These are phyloP conservation scores for Eptatretus atami DNA, from an alignment of 2,797 vertebrate species.

Conservation along the genomic window DNA sequence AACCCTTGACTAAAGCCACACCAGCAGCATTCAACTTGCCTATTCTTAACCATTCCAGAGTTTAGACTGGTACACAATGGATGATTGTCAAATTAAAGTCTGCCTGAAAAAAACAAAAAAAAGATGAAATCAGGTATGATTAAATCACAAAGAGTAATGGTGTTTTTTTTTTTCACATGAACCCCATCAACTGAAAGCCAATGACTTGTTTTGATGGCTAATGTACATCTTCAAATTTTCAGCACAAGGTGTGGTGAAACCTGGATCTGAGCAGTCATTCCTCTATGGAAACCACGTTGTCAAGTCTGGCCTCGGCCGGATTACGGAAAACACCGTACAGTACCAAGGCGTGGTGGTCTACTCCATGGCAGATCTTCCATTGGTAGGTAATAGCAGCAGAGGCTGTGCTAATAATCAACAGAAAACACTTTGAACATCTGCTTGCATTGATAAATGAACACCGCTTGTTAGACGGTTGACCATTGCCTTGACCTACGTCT, in stretches of 20 bases:
- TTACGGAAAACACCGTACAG: conserved; percentile 60
- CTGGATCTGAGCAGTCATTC: conserved; percentile 74
- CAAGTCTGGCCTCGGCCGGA: conserved; percentile 71
- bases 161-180: background rate
- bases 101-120: too few relatives aligned
- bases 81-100: too few relatives aligned
- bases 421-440: too few relatives aligned
- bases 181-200: too few relatives aligned
- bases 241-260: conserved; percentile 86
- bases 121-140: too few relatives aligned
- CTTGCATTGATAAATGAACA: too few relatives aligned
- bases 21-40: too few relatives aligned
- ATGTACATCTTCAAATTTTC: background rate
- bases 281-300: conserved; percentile 75
- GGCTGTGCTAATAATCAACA: too few relatives aligned
- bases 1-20: too few relatives aligned
- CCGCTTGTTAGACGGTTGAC: too few relatives aligned
- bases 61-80: too few relatives aligned
- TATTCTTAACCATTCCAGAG: too few relatives aligned
- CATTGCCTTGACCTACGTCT: background rate
- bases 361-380: conserved; percentile 64
- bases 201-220: background rate
- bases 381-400: conserved; percentile 24
- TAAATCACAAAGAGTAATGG: background rate
- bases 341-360: conserved; percentile 93